A percentile compares a stretch with the other conserved stretches of the same genome.
Evolutionary conservation across 2,797 vertebrate species (phyloP).

Genomic region (Martes flavigula): DNA sequence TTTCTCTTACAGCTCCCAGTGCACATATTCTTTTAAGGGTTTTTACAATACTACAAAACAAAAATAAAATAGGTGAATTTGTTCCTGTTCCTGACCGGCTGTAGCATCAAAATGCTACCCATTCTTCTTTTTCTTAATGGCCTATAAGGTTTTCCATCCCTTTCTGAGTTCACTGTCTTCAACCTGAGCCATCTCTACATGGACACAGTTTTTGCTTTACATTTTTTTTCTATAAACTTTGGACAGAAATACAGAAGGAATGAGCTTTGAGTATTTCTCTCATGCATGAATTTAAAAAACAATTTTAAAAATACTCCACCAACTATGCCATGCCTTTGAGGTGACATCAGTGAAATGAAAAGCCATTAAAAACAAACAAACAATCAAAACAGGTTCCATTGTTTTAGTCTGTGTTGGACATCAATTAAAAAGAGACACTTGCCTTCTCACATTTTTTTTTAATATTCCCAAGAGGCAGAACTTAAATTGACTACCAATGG

Average conservation of each 20-base stretch:
- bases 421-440: not conserved
- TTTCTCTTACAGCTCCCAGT: not conserved
- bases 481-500: conserved; percentile 24
- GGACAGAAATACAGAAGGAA: not conserved
- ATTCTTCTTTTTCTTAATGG: not conserved
- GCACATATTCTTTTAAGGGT: not conserved
- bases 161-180: not conserved
- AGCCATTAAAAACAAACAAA: conserved; percentile 9
- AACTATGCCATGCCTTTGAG: not conserved
- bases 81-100: not conserved
- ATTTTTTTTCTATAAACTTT: not conserved
- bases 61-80: not conserved
- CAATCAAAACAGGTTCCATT: not conserved
- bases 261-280: not conserved
- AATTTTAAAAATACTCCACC: not conserved
- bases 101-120: not conserved
- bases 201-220: not conserved
- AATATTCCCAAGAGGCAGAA: not conserved
- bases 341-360: conserved; percentile 29
- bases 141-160: not conserved
- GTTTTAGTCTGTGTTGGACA: conserved; percentile 17
- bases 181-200: not conserved
- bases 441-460: not conserved
- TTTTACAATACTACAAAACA: not conserved
- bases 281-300: not conserved